Evolutionary conservation across 2,888 invertebrate species (phyloP).

Genomic region (Plagiodera versicolora): DNA sequence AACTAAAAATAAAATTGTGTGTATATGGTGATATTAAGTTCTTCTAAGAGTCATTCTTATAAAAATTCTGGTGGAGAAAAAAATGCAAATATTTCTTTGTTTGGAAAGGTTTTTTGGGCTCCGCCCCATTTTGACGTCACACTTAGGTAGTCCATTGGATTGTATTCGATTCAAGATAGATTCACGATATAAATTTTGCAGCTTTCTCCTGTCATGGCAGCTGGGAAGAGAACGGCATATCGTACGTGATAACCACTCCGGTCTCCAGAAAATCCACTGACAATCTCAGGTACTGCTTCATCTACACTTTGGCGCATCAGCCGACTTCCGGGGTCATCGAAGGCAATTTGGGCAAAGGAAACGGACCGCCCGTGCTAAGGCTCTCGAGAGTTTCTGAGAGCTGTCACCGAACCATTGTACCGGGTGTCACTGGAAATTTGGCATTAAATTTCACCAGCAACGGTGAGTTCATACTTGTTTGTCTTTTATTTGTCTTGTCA

Average conservation of each 20-base stretch:
- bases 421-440: conserved; percentile 61
- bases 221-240: conserved; percentile 67
- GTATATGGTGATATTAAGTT: too few relatives aligned
- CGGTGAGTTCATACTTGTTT: too few relatives aligned
- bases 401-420: conserved; percentile 60
- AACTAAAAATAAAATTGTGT: too few relatives aligned
- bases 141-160: too few relatives aligned
- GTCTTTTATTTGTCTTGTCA: too few relatives aligned
- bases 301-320: conserved; percentile 57
- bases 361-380: conserved; percentile 49
- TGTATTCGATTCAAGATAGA: too few relatives aligned
- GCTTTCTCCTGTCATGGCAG: conserved; percentile 75
- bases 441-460: conserved; percentile 70
- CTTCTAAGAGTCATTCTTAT: too few relatives aligned
- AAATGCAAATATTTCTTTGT: too few relatives aligned
- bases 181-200: conserved; percentile 45
- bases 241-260: conserved; percentile 71
- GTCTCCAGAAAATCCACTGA: conserved; percentile 57
- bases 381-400: conserved; percentile 61
- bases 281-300: conserved; percentile 64
- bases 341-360: conserved; percentile 39
- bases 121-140: too few relatives aligned
- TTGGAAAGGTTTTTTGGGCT: too few relatives aligned
- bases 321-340: conserved; percentile 39
- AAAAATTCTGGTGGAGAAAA: too few relatives aligned